Percentiles rank a stretch among this genome's conserved stretches.
phyloP scores from a whole-genome alignment of 2,113 vertebrate species.

The Lasiurus borealis region DNA sequence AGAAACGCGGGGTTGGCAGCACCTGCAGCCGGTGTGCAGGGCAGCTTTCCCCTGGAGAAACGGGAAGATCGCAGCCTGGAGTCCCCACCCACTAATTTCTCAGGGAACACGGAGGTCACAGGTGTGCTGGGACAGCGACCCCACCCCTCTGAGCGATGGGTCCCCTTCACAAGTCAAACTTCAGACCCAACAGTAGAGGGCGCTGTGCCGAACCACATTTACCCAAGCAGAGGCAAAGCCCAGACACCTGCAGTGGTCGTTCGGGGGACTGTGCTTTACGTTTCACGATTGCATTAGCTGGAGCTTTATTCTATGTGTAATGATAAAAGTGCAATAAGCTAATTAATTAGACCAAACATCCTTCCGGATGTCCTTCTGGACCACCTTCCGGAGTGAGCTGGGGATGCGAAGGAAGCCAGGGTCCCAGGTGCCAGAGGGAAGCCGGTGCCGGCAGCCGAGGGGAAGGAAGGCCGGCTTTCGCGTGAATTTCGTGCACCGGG shows the following conservation, averaged over 20 bases:
- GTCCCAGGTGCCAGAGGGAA: too few species aligned
- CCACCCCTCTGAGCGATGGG: not conserved
- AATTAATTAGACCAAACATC: too few species aligned
- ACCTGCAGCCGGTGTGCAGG: not conserved
- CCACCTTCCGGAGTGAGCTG: too few species aligned
- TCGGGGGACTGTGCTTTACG: not conserved
- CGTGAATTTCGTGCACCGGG: too few species aligned
- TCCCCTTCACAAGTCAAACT: not conserved
- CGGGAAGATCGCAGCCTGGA: not conserved
- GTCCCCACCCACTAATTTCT: not conserved
- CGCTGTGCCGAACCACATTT: rapidly evolving
- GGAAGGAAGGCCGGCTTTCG: too few species aligned
- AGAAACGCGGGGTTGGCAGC: not conserved
- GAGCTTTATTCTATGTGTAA: not conserved
- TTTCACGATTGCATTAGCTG: not conserved
- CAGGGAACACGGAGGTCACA: not conserved
- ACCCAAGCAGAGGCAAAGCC: not conserved
- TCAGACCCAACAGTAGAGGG: not conserved
- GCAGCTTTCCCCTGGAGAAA: not conserved
- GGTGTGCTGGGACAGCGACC: not conserved
- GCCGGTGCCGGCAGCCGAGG: rapidly evolving
- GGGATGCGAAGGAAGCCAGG: too few species aligned
- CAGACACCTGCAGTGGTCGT: not conserved
- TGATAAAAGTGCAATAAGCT: too few species aligned
- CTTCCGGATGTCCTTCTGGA: too few species aligned